These are phyloP conservation scores for Trachelus iudaicus DNA, from an alignment of 2,888 invertebrate genomes.

Conservation along the genomic window DNA sequence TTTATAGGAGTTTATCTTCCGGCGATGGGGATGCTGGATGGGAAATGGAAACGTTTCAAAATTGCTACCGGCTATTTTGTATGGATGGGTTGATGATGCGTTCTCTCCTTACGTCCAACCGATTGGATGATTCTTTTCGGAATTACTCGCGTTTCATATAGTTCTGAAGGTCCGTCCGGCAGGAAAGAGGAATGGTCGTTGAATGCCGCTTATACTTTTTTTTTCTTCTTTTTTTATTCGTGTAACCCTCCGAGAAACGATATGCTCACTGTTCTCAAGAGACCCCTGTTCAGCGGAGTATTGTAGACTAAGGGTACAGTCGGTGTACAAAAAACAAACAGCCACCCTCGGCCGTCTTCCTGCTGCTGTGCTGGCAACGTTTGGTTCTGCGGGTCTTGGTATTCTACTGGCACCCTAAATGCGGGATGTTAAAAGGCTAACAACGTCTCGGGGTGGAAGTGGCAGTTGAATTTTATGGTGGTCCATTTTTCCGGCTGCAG, in stretches of 20 bases:
- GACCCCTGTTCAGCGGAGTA: neutral
- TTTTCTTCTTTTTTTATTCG: neutral
- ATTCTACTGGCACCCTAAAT: neutral
- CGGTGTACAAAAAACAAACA: neutral
- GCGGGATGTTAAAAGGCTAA: neutral
- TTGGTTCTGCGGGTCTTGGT: neutral
- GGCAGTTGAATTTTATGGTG: conserved; percentile 1
- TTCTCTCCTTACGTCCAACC: neutral
- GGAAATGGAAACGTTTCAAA: conserved; percentile 42
- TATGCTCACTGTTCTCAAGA: neutral
- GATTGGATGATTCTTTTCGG: neutral
- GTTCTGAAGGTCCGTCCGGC: neutral
- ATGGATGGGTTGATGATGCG: neutral
- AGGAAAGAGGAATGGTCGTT: neutral
- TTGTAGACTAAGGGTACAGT: neutral
- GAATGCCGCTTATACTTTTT: neutral
- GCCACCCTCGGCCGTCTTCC: neutral
- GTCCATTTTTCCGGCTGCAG: neutral
- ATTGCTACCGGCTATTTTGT: conserved; percentile 37
- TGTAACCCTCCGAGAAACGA: neutral
- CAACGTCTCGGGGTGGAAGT: neutral
- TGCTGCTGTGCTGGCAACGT: neutral
- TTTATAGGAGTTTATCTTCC: conserved; percentile 58
- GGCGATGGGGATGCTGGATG: conserved; percentile 46
- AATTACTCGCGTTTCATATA: neutral